A percentile compares a stretch with the other conserved stretches of the same genome.
These are phyloP conservation scores for Liasis olivaceus DNA, from an alignment of 2,797 vertebrate genomes.

Conservation along the genomic window DNA sequence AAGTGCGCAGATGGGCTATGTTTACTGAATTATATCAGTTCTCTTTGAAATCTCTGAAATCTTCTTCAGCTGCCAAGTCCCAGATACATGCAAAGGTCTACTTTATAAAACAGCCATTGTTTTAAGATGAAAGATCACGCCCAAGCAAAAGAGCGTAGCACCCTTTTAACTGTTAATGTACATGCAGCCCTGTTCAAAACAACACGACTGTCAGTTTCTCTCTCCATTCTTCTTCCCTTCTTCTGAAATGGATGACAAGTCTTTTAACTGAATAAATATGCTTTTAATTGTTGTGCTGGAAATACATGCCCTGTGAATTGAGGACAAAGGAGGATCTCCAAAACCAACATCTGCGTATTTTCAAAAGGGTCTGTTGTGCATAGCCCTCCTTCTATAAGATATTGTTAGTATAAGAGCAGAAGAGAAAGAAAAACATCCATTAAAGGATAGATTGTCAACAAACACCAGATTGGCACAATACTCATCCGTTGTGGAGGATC, in stretches of 20 bases:
- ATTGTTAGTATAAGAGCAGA: neutral
- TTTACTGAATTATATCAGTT: neutral
- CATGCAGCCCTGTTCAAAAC: neutral
- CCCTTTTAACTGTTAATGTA: constrained; percentile 15
- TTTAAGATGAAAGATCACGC: constrained; percentile 14
- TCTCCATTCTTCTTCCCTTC: neutral
- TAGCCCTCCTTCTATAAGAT: neutral
- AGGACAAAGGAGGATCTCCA: neutral
- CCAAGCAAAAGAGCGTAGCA: neutral
- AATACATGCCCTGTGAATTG: neutral
- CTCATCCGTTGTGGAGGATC: neutral
- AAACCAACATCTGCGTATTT: constrained; percentile 6
- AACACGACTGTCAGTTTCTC: neutral
- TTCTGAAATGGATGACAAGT: neutral
- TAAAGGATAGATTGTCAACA: neutral
- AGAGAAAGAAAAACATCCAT: neutral
- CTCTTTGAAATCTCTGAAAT: neutral
- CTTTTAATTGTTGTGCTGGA: neutral
- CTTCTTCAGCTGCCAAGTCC: neutral
- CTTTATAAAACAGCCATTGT: neutral
- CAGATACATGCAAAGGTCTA: neutral
- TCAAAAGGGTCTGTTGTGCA: neutral
- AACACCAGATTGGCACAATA: neutral
- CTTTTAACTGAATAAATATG: constrained; percentile 15
- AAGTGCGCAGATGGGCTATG: neutral